These are phyloP conservation scores for Campaea margaritaria DNA, from an alignment of 2,888 invertebrate genomes.

Conservation along the genomic window DNA sequence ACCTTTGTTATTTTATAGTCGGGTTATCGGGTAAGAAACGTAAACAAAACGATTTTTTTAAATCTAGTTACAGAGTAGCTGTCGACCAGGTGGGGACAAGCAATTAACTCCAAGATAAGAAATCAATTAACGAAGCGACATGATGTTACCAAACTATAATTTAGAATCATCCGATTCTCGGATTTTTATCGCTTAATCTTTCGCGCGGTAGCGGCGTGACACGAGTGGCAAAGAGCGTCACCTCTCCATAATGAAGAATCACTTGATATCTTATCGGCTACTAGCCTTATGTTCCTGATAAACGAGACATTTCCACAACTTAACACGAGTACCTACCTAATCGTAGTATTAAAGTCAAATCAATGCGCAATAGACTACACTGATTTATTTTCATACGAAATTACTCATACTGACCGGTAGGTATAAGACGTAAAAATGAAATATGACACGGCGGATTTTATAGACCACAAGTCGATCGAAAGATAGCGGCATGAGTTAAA, in stretches of 20 bases:
- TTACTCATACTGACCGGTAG: conserved; percentile 14
- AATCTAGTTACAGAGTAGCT: conserved; percentile 11
- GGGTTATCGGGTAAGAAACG: conserved; percentile 14
- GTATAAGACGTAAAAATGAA: conserved; percentile 21
- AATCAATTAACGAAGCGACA: conserved; percentile 3
- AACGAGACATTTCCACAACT: conserved; percentile 59
- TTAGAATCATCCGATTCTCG: conserved; percentile 14
- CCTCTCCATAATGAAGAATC: conserved; percentile 68
- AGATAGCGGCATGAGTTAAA: conserved; percentile 18
- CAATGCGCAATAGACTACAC: conserved; percentile 32
- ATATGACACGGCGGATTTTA: conserved; percentile 23
- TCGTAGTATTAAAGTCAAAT: conserved; percentile 36
- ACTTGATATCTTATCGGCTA: conserved; percentile 73
- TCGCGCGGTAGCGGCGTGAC: conserved; percentile 37
- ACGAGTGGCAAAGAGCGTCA: conserved; percentile 64
- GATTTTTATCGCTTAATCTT: conserved; percentile 32
- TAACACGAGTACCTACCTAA: conserved; percentile 52
- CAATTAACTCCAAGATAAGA: conserved; percentile 11
- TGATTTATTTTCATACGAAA: conserved; percentile 7
- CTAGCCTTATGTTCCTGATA: conserved; percentile 67
- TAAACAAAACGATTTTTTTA: conserved; percentile 5
- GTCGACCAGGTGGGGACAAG: conserved; percentile 12
- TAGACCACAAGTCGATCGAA: conserved; percentile 6
- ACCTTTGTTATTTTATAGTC: neutral
- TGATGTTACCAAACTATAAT: conserved; percentile 13